Percentiles rank a stretch among this genome's conserved stretches.
These are phyloP conservation scores for Ciconia nigra DNA, from an alignment of 2,797 vertebrate species.

Conservation along the genomic window DNA sequence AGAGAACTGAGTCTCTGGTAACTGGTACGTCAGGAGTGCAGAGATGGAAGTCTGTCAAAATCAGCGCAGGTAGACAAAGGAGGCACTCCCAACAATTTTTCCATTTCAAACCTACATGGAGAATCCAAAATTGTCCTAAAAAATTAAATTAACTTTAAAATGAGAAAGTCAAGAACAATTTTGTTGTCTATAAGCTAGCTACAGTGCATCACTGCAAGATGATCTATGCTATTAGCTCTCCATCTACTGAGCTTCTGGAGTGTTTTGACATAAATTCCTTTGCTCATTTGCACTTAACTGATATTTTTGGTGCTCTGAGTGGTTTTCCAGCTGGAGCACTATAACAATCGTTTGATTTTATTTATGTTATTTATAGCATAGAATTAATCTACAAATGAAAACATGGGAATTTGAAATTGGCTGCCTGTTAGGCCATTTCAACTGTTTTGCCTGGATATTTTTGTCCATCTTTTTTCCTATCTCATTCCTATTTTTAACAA, in stretches of 20 bases:
- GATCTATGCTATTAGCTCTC: neutral
- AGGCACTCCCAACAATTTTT: neutral
- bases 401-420: neutral
- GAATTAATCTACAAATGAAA: neutral
- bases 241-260: neutral
- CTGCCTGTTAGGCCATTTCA: neutral
- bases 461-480: neutral
- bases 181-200: neutral
- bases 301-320: neutral
- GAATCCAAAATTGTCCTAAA: neutral
- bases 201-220: neutral
- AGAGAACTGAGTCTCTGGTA: neutral
- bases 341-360: neutral
- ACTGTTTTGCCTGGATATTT: neutral
- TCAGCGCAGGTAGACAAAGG: neutral
- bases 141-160: neutral
- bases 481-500: neutral
- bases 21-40: neutral
- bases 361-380: conserved; percentile 1
- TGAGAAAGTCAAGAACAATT: neutral
- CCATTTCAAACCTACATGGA: neutral
- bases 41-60: neutral
- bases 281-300: neutral
- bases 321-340: neutral
- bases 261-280: neutral